Evolutionary conservation across 2,113 vertebrate species (phyloP).

Genomic region (Zosterops lateralis): DNA sequence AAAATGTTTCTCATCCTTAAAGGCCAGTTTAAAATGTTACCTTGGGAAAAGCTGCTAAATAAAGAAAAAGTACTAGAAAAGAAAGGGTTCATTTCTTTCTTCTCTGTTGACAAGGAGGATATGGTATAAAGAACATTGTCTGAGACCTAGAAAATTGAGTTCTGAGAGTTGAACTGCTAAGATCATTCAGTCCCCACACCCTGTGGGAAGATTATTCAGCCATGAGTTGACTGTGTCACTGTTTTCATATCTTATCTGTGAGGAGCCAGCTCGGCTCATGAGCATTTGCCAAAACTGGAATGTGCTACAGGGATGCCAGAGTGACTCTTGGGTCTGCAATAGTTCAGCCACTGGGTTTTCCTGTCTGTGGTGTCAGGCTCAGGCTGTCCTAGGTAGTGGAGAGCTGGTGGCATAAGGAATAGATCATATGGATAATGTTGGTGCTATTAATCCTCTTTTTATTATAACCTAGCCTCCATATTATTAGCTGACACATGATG

Average conservation of each 20-base stretch:
- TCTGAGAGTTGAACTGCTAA: not conserved
- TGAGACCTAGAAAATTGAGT: not conserved
- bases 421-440: not conserved
- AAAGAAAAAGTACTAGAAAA: not conserved
- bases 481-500: not conserved
- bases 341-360: not conserved
- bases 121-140: not conserved
- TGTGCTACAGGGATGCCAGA: not conserved
- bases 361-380: not conserved
- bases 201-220: not conserved
- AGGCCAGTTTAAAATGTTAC: not conserved
- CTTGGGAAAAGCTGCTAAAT: not conserved
- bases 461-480: not conserved
- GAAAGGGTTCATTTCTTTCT: not conserved
- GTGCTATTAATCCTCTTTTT: not conserved
- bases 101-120: not conserved
- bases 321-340: not conserved
- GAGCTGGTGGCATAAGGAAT: not conserved
- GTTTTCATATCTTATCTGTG: slow-evolving; percentile 12
- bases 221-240: not conserved
- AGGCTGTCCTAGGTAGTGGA: not conserved
- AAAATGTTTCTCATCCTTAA: not conserved
- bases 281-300: slow-evolving; percentile 4
- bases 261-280: not conserved
- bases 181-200: not conserved